phyloP scores from a whole-genome alignment of 2,888 invertebrate species.

The Pandemis cinnamomeana region DNA sequence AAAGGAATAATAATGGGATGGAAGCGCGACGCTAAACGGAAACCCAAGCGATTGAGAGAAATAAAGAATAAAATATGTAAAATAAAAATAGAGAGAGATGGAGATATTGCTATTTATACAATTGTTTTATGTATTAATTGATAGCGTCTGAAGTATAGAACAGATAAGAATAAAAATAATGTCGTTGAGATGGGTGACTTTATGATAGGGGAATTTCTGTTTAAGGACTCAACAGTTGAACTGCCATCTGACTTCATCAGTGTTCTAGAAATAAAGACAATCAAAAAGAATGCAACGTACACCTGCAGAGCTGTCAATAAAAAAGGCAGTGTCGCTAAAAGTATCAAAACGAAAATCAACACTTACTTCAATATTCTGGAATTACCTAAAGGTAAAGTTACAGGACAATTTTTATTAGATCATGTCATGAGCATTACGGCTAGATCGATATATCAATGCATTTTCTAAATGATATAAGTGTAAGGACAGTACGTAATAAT shows the following conservation, averaged over 20 bases:
- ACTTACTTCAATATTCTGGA: slow-evolving; percentile 49
- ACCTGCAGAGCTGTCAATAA: slow-evolving; percentile 60
- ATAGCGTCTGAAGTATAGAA: too few relatives aligned
- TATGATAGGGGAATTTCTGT: slow-evolving; percentile 12
- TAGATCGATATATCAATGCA: background rate
- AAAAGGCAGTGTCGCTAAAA: slow-evolving; percentile 44
- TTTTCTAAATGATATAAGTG: background rate
- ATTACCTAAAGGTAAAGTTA: slow-evolving; percentile 50
- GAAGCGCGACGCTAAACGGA: too few relatives aligned
- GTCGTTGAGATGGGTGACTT: too few relatives aligned
- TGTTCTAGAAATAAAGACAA: slow-evolving; percentile 52
- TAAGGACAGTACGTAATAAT: background rate
- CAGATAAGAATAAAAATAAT: too few relatives aligned
- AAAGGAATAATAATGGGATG: too few relatives aligned
- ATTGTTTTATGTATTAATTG: too few relatives aligned
- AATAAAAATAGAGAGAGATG: too few relatives aligned
- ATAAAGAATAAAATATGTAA: too few relatives aligned
- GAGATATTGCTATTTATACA: too few relatives aligned
- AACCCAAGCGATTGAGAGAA: too few relatives aligned
- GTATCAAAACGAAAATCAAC: slow-evolving; percentile 45
- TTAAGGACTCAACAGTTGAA: slow-evolving; percentile 52
- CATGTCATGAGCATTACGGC: background rate
- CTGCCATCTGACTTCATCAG: slow-evolving; percentile 60
- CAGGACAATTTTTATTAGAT: background rate
- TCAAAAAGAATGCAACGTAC: slow-evolving; percentile 52